phyloP scores from a whole-genome alignment of 2,113 vertebrate genomes.

The Ameiurus melas region DNA sequence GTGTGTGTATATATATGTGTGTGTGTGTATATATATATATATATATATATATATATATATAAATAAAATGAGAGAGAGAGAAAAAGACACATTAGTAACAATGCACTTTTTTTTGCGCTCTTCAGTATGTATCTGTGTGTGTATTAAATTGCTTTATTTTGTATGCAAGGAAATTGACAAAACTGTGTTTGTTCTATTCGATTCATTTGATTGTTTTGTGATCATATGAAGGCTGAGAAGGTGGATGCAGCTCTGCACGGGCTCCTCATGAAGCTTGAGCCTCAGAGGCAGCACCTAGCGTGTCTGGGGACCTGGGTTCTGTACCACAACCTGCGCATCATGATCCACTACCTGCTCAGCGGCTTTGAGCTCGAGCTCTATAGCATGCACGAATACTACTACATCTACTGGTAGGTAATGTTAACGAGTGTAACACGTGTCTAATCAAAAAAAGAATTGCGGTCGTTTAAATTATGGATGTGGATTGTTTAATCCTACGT shows the following conservation, averaged over 20 bases:
- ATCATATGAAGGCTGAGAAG: conserved; percentile 85
- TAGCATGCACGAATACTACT: conserved; percentile 99
- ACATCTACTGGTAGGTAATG: conserved; percentile 90
- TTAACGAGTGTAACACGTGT: neutral
- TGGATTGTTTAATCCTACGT: neutral
- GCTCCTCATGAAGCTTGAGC: conserved; percentile 94
- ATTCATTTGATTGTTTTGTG: neutral
- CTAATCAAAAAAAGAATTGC: neutral
- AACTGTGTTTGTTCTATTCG: neutral
- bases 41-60: too few relatives aligned
- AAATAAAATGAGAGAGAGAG: too few relatives aligned
- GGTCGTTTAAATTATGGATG: too few relatives aligned
- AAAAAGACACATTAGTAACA: too few relatives aligned
- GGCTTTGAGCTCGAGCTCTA: conserved; percentile 98
- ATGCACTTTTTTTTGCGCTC: too few relatives aligned
- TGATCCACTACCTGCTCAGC: conserved; percentile 98
- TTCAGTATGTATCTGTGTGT: too few relatives aligned
- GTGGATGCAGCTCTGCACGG: conserved; percentile 95
- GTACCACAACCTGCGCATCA: conserved; percentile 96
- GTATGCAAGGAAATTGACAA: too few relatives aligned
- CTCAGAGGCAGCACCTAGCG: conserved; percentile 93
- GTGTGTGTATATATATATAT: too few relatives aligned
- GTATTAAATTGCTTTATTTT: too few relatives aligned
- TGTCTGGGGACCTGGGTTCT: conserved; percentile 98
- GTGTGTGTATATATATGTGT: too few relatives aligned